Evolutionary conservation across 2,797 vertebrate genomes (phyloP).

Genomic region (Glossophaga mutica): DNA sequence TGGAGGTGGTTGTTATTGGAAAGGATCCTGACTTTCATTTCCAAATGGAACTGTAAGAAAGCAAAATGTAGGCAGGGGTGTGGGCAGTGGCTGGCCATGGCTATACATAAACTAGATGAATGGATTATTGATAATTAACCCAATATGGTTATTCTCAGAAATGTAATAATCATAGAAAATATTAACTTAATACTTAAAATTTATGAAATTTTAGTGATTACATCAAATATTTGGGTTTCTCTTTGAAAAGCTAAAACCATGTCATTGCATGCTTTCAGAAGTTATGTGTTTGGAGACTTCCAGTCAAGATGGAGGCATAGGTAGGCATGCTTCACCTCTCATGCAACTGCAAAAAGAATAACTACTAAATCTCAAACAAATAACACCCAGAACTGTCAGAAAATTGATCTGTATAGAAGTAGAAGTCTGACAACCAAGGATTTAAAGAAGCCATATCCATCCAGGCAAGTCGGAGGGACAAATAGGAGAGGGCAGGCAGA

Average conservation of each 20-base stretch:
- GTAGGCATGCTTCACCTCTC: no score
- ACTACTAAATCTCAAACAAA: no score
- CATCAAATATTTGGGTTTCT: constrained; percentile 3
- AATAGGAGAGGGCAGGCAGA: no score
- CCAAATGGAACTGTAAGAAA: constrained; percentile 71
- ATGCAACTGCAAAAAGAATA: no score
- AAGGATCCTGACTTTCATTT: constrained; percentile 48
- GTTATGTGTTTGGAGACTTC: neutral
- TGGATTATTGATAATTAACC: constrained; percentile 61
- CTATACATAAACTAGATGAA: constrained; percentile 54
- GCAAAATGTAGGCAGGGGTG: constrained; percentile 66
- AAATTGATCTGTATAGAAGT: no score
- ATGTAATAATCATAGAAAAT: neutral
- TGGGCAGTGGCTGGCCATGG: constrained; percentile 38
- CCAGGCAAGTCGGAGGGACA: no score
- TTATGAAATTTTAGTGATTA: neutral
- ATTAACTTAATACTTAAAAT: constrained; percentile 32
- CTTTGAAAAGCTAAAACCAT: neutral
- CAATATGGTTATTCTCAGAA: neutral
- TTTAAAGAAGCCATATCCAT: no score
- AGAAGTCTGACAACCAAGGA: no score
- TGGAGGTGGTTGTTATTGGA: constrained; percentile 74
- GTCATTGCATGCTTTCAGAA: neutral
- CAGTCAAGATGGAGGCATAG: no score
- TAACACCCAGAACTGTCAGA: no score